Evolutionary conservation across 2,113 vertebrate genomes (phyloP).

Genomic region (Protobothrops mucrosquamatus): DNA sequence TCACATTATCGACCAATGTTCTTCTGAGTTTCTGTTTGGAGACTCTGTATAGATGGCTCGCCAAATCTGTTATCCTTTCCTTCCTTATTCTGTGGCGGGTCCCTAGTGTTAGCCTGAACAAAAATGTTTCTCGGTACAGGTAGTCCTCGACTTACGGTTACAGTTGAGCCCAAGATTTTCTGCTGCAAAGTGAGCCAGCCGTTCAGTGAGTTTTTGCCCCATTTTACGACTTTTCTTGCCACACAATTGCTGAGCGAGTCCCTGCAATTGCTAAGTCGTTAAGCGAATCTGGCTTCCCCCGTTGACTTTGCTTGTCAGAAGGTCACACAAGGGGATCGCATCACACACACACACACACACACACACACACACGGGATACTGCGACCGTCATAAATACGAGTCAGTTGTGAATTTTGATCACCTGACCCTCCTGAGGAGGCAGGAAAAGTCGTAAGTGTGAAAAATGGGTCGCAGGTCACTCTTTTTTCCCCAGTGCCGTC

Average conservation of each 20-base stretch:
- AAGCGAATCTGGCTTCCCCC: background rate
- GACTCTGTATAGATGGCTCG: background rate
- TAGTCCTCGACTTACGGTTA: background rate
- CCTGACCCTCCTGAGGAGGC: background rate
- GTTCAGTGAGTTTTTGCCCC: background rate
- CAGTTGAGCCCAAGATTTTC: background rate
- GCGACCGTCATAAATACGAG: background rate
- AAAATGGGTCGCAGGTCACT: background rate
- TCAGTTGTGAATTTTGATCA: background rate
- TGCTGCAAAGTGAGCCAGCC: background rate
- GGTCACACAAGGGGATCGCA: background rate
- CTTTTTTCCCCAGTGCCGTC: background rate
- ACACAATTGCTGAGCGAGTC: background rate
- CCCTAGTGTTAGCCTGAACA: background rate
- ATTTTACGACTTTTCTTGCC: background rate
- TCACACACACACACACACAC: too few species aligned
- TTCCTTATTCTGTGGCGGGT: slow-evolving; percentile 1
- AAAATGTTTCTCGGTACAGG: background rate
- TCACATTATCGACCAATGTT: background rate
- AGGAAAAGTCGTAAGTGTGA: background rate
- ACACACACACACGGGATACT: background rate
- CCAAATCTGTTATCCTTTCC: background rate
- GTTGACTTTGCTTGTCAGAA: background rate
- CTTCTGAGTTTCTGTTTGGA: background rate
- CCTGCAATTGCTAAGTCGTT: too few species aligned